Evolutionary conservation across 2,113 vertebrate species (phyloP).

Genomic region (Eupsittula cactorum): DNA sequence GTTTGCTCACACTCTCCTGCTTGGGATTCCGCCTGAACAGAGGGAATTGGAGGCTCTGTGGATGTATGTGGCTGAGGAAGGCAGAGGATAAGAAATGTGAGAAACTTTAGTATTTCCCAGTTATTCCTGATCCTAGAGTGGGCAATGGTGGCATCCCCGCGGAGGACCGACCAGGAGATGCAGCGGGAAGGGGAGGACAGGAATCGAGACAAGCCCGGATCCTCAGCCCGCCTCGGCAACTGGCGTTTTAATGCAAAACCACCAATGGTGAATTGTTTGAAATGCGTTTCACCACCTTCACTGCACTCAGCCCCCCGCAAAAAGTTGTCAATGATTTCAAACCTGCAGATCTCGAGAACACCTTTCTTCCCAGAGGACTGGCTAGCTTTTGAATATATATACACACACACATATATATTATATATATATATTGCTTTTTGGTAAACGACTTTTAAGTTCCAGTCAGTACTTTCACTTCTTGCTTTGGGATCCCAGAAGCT

Average conservation of each 20-base stretch:
- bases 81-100: conserved; percentile 39
- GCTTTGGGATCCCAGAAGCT: conserved; percentile 79
- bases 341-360: conserved; percentile 20
- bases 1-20: conserved; percentile 48
- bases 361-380: conserved; percentile 39
- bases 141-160: conserved; percentile 47
- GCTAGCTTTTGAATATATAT: background rate
- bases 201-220: conserved; percentile 27
- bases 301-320: conserved; percentile 44
- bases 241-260: conserved; percentile 62
- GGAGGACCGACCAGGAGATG: conserved; percentile 18
- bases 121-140: conserved; percentile 47
- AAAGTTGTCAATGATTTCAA: conserved; percentile 70
- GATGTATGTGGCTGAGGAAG: conserved; percentile 36
- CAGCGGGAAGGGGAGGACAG: conserved; percentile 42
- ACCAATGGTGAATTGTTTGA: conserved; percentile 49
- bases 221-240: conserved; percentile 40
- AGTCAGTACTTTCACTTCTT: conserved; percentile 85
- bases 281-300: conserved; percentile 30
- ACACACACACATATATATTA: background rate
- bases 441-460: conserved; percentile 77
- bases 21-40: conserved; percentile 64
- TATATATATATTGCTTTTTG: background rate
- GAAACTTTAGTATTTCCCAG: conserved; percentile 69
- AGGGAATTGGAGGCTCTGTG: conserved; percentile 62